A percentile compares a stretch with the other conserved stretches of the same genome.
These are phyloP conservation scores for Squalus acanthias DNA, from an alignment of 2,797 vertebrate species.

Conservation along the genomic window DNA sequence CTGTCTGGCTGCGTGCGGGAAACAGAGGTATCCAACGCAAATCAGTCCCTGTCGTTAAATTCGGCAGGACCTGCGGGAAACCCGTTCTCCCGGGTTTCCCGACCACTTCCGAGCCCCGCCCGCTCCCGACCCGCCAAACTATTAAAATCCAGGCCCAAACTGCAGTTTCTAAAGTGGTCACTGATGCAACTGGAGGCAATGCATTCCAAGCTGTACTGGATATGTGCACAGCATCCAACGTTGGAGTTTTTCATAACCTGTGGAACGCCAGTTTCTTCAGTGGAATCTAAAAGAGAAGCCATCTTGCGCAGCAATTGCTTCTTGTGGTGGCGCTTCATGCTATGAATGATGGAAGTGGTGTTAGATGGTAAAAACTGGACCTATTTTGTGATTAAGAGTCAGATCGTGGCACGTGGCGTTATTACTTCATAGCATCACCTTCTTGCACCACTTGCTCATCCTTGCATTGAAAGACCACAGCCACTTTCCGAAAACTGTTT, in stretches of 20 bases:
- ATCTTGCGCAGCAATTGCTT: background rate
- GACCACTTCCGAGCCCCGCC: no score
- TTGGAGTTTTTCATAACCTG: background rate
- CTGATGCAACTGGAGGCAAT: background rate
- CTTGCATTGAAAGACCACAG: background rate
- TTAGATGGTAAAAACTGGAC: background rate
- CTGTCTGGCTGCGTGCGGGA: no score
- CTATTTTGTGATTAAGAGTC: background rate
- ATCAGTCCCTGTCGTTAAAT: no score
- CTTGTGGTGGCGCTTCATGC: background rate
- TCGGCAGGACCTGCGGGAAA: no score
- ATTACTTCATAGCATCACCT: background rate
- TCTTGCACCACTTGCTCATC: background rate
- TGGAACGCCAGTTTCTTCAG: background rate
- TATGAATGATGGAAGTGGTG: background rate
- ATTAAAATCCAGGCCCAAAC: background rate
- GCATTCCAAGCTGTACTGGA: background rate
- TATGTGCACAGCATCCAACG: background rate
- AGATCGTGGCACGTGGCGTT: background rate
- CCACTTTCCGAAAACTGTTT: background rate
- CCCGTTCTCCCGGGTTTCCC: no score
- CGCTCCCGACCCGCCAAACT: no score
- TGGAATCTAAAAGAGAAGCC: background rate
- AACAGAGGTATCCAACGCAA: no score
- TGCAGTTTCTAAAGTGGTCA: background rate